Percentiles rank a stretch among this genome's conserved stretches.
Evolutionary conservation across 2,888 invertebrate genomes (phyloP).

Genomic region (Epinotia ramella): DNA sequence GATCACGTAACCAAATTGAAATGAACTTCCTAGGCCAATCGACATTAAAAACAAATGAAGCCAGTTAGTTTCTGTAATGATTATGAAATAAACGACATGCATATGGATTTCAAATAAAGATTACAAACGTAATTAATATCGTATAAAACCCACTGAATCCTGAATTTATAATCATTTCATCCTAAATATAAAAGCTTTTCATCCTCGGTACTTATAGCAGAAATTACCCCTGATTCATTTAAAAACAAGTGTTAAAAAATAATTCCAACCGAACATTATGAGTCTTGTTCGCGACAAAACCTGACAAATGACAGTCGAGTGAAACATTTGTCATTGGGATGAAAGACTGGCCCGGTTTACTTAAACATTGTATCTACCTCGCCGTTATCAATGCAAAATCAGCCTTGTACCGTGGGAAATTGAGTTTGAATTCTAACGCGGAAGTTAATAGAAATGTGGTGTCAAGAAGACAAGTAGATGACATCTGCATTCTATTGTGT

Average conservation of each 20-base stretch:
- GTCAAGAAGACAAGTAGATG: constrained; percentile 15
- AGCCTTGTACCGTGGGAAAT: neutral
- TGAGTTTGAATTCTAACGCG: neutral
- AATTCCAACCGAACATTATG: constrained; percentile 26
- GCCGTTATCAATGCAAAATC: neutral
- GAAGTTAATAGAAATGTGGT: neutral
- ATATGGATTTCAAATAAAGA: no score
- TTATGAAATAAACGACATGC: no score
- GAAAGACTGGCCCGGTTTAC: constrained; percentile 26
- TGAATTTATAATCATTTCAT: neutral
- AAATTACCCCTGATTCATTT: constrained; percentile 1
- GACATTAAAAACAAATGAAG: no score
- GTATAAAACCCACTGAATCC: no score
- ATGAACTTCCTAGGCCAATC: no score
- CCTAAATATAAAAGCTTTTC: neutral
- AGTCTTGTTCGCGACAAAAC: constrained; percentile 28
- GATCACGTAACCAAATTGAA: no score
- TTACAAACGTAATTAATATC: no score
- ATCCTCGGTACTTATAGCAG: neutral
- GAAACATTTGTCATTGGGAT: constrained; percentile 43
- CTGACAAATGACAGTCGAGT: constrained; percentile 41
- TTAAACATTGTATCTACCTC: constrained; percentile 2
- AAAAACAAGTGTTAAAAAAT: constrained; percentile 17
- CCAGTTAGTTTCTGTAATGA: no score
- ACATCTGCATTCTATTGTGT: constrained; percentile 28